Evolutionary conservation across 2,113 vertebrate genomes (phyloP), one percentile per base, ranked within the genome.

Genomic region (western clawed frog (Xenopus tropicalis)): DNA sequence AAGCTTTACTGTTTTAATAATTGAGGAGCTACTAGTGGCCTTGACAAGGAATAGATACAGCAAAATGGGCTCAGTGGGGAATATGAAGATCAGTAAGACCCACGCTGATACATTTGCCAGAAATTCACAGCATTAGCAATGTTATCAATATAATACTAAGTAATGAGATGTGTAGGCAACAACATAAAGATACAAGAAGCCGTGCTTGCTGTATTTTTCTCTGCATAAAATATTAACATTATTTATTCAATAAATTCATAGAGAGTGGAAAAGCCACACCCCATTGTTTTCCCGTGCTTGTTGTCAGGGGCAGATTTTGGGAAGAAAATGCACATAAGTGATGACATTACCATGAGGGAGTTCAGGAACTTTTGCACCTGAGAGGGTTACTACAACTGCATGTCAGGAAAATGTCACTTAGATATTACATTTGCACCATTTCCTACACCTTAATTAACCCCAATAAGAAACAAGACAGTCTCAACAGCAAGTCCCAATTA

Each of bases 1-100:
- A 82, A 68, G 58, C 74, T 79, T 82, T 69, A 71, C 24, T 21
- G 24, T 48, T 82, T 82, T 79, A 86, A 84, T 79, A 82, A 85
- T 82, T 83, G 77, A 82, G 74, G 74, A 78, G 24, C 78, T 83
- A 85, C 12, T 57, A 82, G 59, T 48, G 57, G 77, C 82, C 73
- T 44, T 54, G 52, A 57, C 78, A 82, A 61, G 74, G 59, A 79
- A 78, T 80, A 77, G 58, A 77, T 62, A 72, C 75, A 80, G 77
- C 71, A 80, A 79, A 71, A 67, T 71, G 73, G 29, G 43, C 63
- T 67, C 24, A 3, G 14, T 21, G 75, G 77, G 77, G 54, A 69
- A 72, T 59, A 54, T 70, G 25, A 44, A 70, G 24, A 48, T 46
- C 72, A 81, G 77, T 74, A 44, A 82, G 78, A 72, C 23, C n/a